Conservation (phyloP, 2,888 invertebrate species). For the Apoda limacodes region DNA sequence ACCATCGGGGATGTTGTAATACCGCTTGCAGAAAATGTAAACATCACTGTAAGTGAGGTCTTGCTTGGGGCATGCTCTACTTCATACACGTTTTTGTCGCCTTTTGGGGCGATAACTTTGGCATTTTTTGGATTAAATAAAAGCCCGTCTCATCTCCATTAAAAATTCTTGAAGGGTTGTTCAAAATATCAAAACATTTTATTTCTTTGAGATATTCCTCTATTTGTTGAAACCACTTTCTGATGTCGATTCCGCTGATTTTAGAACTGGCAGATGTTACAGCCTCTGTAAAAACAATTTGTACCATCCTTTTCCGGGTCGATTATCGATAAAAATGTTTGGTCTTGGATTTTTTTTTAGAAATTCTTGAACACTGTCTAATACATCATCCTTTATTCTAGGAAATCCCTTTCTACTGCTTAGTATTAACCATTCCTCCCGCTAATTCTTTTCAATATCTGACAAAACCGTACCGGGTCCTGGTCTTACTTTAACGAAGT, state of each 20-base stretch:
- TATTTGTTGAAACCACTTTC: slow-evolving; percentile 7
- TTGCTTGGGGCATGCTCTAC: slow-evolving; percentile 31
- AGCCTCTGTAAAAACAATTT: slow-evolving; percentile 27
- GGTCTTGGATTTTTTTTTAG: slow-evolving; percentile 11
- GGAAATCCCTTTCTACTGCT: slow-evolving; percentile 29
- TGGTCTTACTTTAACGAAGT: slow-evolving; percentile 7
- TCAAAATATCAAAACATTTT: slow-evolving; percentile 15
- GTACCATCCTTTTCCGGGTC: slow-evolving; percentile 25
- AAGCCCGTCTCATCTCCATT: slow-evolving; percentile 25
- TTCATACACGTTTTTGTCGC: slow-evolving; percentile 32
- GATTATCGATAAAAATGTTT: slow-evolving; percentile 14
- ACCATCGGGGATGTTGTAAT: slow-evolving; percentile 31
- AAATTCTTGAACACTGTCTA: slow-evolving; percentile 26
- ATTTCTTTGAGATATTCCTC: slow-evolving; percentile 14
- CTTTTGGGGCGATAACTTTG: slow-evolving; percentile 19
- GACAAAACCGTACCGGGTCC: slow-evolving; percentile 14
- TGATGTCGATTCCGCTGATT: slow-evolving; percentile 27
- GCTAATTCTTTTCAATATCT: slow-evolving; percentile 23
- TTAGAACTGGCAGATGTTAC: slow-evolving; percentile 28
- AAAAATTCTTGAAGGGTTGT: slow-evolving; percentile 23
- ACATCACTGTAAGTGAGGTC: slow-evolving; percentile 34
- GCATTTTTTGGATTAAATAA: slow-evolving; percentile 21
- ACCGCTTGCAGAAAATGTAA: slow-evolving; percentile 34
- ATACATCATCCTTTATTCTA: slow-evolving; percentile 20
- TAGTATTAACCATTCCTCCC: slow-evolving; percentile 26